Percentiles rank a stretch among this genome's conserved stretches.
Conservation (phyloP, 2,797 vertebrate species). For the Rousettus madagascariensis region DNA sequence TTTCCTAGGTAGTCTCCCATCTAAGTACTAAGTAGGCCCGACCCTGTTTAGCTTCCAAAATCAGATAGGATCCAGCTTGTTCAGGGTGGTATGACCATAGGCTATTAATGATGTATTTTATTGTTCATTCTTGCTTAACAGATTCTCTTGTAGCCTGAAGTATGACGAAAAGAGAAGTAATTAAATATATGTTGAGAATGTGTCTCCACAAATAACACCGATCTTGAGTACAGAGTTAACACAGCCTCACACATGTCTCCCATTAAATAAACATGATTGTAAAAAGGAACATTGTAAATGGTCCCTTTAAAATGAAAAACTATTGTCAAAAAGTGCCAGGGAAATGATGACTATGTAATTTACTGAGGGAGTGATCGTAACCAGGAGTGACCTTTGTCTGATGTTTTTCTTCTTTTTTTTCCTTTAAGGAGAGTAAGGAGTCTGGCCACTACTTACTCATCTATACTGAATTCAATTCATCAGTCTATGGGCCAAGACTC, state of each 20-base stretch:
- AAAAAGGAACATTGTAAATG: background rate
- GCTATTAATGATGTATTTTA: no score
- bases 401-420: accelerated
- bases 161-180: background rate
- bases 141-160: background rate
- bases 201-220: background rate
- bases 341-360: background rate
- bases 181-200: background rate
- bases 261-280: background rate
- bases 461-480: background rate
- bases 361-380: background rate
- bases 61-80: no score
- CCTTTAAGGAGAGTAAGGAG: background rate
- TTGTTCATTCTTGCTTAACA: background rate
- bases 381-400: background rate
- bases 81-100: no score
- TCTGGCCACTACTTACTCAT: background rate
- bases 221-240: background rate
- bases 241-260: background rate
- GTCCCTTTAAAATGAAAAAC: background rate
- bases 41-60: no score
- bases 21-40: no score
- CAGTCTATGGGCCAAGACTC: background rate
- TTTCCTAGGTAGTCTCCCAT: no score
- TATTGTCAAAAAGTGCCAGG: background rate